These are phyloP conservation scores for Wasmannia auropunctata DNA, from an alignment of 1,140 invertebrate genomes.

Conservation along the genomic window DNA sequence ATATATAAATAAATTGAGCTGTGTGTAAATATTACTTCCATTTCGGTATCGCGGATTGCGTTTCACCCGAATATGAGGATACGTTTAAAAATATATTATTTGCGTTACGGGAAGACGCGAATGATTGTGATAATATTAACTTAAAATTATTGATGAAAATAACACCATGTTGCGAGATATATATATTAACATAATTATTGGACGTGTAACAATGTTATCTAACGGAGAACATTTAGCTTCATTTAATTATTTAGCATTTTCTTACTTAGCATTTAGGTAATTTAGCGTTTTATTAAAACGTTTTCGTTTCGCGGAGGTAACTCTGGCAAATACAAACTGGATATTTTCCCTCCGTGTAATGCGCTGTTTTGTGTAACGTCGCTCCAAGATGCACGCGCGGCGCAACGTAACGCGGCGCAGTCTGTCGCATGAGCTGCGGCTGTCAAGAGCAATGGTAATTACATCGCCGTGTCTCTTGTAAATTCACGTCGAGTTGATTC, in stretches of 20 bases:
- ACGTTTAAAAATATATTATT: neutral
- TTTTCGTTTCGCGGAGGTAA: neutral
- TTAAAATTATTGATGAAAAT: too few species aligned
- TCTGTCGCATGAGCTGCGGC: conserved; percentile 48
- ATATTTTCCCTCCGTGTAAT: conserved; percentile 45
- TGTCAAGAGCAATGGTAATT: conserved; percentile 58
- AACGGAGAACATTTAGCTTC: neutral
- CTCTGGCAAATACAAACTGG: neutral
- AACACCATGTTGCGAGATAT: too few species aligned
- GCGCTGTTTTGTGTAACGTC: conserved; percentile 25
- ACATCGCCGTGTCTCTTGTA: conserved; percentile 23
- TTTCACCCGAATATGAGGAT: neutral
- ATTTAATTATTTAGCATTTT: neutral
- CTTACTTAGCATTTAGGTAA: neutral
- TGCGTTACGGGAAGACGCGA: neutral
- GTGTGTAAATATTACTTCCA: neutral
- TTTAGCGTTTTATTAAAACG: conserved; percentile 22
- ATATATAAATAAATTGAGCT: neutral
- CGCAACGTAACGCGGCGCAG: conserved; percentile 21
- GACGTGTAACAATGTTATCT: neutral
- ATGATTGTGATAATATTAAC: too few species aligned
- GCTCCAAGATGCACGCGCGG: conserved; percentile 47
- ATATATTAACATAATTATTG: neutral
- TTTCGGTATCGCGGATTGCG: neutral
- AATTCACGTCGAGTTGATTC: conserved; percentile 45